phyloP scores from a whole-genome alignment of 1,140 invertebrate genomes.

The Chironomus tepperi region DNA sequence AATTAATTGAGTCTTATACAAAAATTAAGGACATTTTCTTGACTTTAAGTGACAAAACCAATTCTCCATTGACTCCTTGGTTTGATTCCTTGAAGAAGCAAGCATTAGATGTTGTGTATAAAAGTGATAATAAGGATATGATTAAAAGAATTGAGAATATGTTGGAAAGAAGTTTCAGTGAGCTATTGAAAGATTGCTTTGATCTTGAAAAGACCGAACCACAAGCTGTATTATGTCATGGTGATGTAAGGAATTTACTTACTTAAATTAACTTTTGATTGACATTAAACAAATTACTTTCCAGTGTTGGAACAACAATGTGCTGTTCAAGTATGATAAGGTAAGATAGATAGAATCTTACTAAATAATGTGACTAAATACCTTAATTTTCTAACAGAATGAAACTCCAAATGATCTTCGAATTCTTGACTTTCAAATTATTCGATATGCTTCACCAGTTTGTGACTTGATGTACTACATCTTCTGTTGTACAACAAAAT shows the following conservation, averaged over 20 bases:
- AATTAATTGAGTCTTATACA: not conserved
- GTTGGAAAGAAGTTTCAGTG: conserved; percentile 30
- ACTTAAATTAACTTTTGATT: not conserved
- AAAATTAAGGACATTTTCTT: conserved; percentile 35
- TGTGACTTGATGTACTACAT: conserved; percentile 43
- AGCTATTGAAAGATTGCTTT: conserved; percentile 29
- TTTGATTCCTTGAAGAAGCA: conserved; percentile 32
- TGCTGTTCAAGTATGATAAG: not conserved
- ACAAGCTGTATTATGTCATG: conserved; percentile 43
- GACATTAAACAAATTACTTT: not conserved
- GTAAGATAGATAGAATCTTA: not conserved
- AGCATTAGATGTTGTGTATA: conserved; percentile 29
- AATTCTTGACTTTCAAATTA: conserved; percentile 45
- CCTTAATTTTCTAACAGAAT: not conserved
- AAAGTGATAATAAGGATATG: conserved; percentile 24
- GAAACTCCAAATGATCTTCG: conserved; percentile 32
- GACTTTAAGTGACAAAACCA: conserved; percentile 29
- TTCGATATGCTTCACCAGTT: conserved; percentile 40
- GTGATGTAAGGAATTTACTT: conserved; percentile 34
- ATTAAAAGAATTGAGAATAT: conserved; percentile 28
- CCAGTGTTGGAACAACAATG: not conserved
- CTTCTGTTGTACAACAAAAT: conserved; percentile 41
- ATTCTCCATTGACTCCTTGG: conserved; percentile 29
- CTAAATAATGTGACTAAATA: too few relatives aligned
- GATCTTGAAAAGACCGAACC: conserved; percentile 34